phyloP scores from a whole-genome alignment of 2,113 vertebrate genomes.

The Boulengeromyrus knoepffleri region DNA sequence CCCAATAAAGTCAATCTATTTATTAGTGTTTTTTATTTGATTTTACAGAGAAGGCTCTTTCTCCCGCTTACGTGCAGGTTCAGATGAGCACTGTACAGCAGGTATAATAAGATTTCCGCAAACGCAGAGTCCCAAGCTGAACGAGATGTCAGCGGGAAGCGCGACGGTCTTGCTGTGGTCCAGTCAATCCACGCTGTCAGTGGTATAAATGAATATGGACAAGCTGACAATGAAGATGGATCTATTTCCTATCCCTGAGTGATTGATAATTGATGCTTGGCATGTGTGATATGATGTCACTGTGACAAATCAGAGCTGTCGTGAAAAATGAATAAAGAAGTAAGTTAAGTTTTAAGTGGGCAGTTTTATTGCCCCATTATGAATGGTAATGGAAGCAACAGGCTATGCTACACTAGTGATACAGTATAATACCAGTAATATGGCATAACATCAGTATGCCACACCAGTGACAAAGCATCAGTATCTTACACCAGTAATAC shows the following conservation, averaged over 20 bases:
- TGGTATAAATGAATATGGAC: constrained; percentile 50
- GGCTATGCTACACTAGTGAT: not conserved
- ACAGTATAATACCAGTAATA: not conserved
- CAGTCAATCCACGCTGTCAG: constrained; percentile 23
- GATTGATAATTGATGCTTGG: constrained; percentile 52
- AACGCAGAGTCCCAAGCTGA: not conserved
- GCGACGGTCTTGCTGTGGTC: constrained; percentile 21
- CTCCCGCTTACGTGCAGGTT: not conserved
- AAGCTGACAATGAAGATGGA: constrained; percentile 55
- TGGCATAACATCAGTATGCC: not conserved
- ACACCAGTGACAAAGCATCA: not conserved
- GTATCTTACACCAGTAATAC: not conserved
- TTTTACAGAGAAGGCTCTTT: not conserved
- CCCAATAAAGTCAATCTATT: not conserved
- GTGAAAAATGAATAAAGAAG: not conserved
- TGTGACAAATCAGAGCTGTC: not conserved
- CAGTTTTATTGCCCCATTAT: not conserved
- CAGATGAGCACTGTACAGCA: not conserved
- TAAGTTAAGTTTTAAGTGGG: not conserved
- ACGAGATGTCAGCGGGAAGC: not conserved
- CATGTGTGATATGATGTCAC: constrained; percentile 25
- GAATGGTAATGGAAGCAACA: not conserved
- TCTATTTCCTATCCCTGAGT: constrained; percentile 43
- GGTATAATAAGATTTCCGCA: not conserved
- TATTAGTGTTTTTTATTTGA: not conserved